phyloP scores from a whole-genome alignment of 2,888 invertebrate species.

The Synanthedon formicaeformis region DNA sequence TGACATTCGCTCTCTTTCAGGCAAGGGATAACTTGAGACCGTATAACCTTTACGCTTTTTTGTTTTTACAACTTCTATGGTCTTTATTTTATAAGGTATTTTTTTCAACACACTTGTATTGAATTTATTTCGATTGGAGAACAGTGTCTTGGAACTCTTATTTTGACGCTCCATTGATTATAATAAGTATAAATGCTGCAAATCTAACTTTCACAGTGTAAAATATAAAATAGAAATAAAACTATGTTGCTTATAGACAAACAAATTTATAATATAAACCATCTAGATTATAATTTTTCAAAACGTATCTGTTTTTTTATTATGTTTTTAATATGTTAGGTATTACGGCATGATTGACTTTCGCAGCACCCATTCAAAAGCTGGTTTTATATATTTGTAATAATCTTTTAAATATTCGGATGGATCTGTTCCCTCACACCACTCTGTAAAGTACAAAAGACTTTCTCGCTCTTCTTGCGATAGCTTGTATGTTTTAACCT shows the following conservation, averaged over 20 bases:
- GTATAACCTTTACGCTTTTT: constrained; percentile 14
- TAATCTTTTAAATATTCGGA: constrained; percentile 42
- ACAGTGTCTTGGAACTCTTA: not conserved
- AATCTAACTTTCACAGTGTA: not conserved
- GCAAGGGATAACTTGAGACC: constrained; percentile 19
- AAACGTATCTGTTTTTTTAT: not conserved
- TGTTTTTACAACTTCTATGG: not conserved
- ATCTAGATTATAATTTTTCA: not conserved
- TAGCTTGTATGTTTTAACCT: constrained; percentile 35
- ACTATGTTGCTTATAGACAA: not conserved
- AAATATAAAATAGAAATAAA: not conserved
- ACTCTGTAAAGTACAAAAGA: constrained; percentile 48
- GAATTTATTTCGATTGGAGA: constrained; percentile 8
- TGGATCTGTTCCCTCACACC: constrained; percentile 56
- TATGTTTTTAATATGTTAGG: not conserved
- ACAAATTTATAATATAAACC: not conserved
- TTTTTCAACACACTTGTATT: constrained; percentile 5
- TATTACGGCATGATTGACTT: not conserved
- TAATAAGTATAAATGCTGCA: not conserved
- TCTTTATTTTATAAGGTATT: not conserved
- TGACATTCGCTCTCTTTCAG: constrained; percentile 20
- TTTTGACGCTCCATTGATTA: not conserved
- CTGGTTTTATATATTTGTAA: constrained; percentile 39
- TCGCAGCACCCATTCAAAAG: constrained; percentile 31
- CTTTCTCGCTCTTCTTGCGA: constrained; percentile 43